These are phyloP conservation scores for Osmoderma eremita DNA, from an alignment of 2,888 invertebrate genomes.

Conservation along the genomic window DNA sequence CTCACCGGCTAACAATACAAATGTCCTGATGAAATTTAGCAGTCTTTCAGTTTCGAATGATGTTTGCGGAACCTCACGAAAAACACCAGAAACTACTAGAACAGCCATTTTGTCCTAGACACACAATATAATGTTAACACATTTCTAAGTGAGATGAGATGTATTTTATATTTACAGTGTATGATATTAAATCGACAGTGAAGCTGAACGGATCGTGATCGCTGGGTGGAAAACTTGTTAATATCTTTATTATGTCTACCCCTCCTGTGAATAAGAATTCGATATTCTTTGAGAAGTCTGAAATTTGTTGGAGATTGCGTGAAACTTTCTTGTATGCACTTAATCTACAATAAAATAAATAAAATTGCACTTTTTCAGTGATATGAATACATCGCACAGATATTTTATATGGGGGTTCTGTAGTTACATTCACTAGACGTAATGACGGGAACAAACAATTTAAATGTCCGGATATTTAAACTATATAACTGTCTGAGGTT, in stretches of 20 bases:
- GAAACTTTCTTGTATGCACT: constrained; percentile 61
- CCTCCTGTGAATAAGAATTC: constrained; percentile 54
- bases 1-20: constrained; percentile 65
- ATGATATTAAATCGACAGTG: constrained; percentile 72
- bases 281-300: constrained; percentile 58
- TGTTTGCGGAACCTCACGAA: constrained; percentile 68
- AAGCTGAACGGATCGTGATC: constrained; percentile 75
- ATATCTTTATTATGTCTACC: constrained; percentile 63
- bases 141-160: not conserved
- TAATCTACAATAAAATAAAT: constrained; percentile 56
- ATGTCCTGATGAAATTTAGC: constrained; percentile 69
- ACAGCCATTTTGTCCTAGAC: constrained; percentile 63
- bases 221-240: constrained; percentile 68
- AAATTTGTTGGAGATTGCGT: constrained; percentile 64
- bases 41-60: constrained; percentile 66
- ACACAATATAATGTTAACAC: constrained; percentile 7
- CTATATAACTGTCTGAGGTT: no score
- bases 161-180: constrained; percentile 66
- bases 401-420: no score
- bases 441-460: no score
- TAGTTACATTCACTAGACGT: no score
- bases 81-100: constrained; percentile 73
- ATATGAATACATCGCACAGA: not conserved
- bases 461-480: no score
- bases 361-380: not conserved